These are phyloP conservation scores for Fulica atra DNA, from an alignment of 2,113 vertebrate genomes.

Conservation along the genomic window DNA sequence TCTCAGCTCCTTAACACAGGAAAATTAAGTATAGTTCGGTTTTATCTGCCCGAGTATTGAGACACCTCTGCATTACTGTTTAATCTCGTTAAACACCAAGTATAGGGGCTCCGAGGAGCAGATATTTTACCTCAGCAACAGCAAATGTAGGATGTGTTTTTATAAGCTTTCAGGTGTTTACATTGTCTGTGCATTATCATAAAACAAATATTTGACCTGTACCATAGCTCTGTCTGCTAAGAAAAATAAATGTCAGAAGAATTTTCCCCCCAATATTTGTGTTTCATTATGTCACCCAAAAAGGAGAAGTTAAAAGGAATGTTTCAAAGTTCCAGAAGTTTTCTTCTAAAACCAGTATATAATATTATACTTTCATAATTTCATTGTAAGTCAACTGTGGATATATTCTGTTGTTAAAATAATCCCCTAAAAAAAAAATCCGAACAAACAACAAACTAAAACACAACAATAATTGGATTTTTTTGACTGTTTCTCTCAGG, in stretches of 20 bases:
- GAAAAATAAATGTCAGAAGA: constrained; percentile 43
- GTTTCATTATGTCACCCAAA: constrained; percentile 21
- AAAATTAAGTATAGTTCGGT: background rate
- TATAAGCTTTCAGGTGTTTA: constrained; percentile 58
- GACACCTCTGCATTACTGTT: background rate
- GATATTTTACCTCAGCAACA: constrained; percentile 41
- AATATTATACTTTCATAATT: background rate
- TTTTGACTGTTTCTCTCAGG: background rate
- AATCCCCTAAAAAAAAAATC: background rate
- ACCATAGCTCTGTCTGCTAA: constrained; percentile 42
- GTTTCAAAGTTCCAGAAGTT: background rate
- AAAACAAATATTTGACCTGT: constrained; percentile 56
- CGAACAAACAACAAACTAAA: background rate
- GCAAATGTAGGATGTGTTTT: constrained; percentile 37
- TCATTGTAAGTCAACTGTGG: background rate
- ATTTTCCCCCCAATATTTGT: constrained; percentile 17
- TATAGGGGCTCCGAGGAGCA: constrained; percentile 9
- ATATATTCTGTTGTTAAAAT: background rate
- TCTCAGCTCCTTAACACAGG: background rate
- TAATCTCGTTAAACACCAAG: constrained; percentile 8
- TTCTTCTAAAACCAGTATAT: background rate
- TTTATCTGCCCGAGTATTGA: background rate
- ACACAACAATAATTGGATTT: background rate
- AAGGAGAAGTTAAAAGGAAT: constrained; percentile 17
- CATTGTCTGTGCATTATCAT: constrained; percentile 61